A percentile compares a stretch with the other conserved stretches of the same genome.
Conservation (phyloP, 2,797 vertebrate genomes). For the Sciurus carolinensis region DNA sequence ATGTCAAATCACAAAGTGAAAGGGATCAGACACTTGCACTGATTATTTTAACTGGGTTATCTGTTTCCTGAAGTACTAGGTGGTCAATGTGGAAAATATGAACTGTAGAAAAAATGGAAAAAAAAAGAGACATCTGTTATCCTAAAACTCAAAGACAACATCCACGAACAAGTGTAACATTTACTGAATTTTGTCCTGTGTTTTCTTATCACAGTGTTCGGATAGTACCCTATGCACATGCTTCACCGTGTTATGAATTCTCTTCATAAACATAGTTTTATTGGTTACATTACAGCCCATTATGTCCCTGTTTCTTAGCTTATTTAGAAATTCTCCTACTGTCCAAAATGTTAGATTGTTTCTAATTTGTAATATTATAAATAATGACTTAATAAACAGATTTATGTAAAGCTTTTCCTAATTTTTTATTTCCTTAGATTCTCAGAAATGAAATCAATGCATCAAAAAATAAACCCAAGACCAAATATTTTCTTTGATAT, state of each 20-base stretch:
- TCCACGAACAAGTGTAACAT: background rate
- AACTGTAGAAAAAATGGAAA: background rate
- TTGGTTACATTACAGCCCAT: background rate
- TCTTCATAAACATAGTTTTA: background rate
- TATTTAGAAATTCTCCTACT: slow-evolving; percentile 37
- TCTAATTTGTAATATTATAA: slow-evolving; percentile 40
- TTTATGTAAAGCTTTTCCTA: slow-evolving; percentile 31
- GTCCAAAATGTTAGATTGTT: slow-evolving; percentile 42
- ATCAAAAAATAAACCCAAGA: background rate
- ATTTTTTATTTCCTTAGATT: slow-evolving; percentile 55
- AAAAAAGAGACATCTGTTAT: background rate
- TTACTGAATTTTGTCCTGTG: background rate
- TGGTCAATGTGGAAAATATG: background rate
- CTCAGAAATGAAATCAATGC: slow-evolving; percentile 60
- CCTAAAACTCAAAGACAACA: slow-evolving; percentile 32
- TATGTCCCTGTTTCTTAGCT: background rate
- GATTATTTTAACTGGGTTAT: background rate
- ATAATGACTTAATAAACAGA: slow-evolving; percentile 21
- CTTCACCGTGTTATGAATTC: background rate
- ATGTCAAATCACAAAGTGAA: background rate
- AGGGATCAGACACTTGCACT: background rate
- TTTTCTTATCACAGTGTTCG: background rate
- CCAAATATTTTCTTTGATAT: too few species aligned
- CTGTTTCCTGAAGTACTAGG: background rate
- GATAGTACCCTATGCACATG: background rate